Evolutionary conservation across 2,113 vertebrate genomes (phyloP).

Genomic region (Lepidothrix coronata): DNA sequence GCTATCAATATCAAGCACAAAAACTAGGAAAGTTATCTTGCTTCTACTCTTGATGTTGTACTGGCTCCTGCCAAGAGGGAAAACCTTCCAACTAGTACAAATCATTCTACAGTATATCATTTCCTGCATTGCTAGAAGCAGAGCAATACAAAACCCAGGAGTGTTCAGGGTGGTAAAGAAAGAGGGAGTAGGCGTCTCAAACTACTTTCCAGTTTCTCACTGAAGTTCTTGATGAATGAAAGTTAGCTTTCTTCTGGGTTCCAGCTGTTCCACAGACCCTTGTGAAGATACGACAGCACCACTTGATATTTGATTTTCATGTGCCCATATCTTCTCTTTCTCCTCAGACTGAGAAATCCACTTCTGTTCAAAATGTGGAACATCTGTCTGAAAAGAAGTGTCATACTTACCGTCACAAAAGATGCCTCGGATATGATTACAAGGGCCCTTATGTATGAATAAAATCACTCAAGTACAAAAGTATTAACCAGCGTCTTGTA

Average conservation of each 20-base stretch:
- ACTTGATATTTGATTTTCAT: neutral
- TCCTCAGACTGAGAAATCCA: neutral
- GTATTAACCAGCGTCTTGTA: conserved; percentile 26
- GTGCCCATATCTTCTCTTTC: neutral
- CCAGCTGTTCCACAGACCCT: neutral
- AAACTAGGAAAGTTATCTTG: neutral
- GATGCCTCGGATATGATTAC: conserved; percentile 51
- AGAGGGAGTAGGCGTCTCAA: neutral
- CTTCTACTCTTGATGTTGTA: neutral
- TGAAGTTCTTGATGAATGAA: neutral
- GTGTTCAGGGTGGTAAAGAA: neutral
- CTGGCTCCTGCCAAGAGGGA: neutral
- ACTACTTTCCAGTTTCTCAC: neutral
- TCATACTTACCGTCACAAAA: neutral
- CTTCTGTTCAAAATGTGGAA: conserved; percentile 7
- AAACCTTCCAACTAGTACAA: neutral
- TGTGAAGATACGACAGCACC: neutral
- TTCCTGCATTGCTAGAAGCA: neutral
- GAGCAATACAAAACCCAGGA: neutral
- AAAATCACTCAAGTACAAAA: conserved; percentile 42
- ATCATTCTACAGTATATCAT: neutral
- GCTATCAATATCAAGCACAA: neutral
- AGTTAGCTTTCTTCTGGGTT: neutral
- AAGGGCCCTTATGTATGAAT: conserved; percentile 40
- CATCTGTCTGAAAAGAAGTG: conserved; percentile 19